Conservation (phyloP, 2,888 invertebrate genomes). For the Leptarthrus brevirostris region DNA sequence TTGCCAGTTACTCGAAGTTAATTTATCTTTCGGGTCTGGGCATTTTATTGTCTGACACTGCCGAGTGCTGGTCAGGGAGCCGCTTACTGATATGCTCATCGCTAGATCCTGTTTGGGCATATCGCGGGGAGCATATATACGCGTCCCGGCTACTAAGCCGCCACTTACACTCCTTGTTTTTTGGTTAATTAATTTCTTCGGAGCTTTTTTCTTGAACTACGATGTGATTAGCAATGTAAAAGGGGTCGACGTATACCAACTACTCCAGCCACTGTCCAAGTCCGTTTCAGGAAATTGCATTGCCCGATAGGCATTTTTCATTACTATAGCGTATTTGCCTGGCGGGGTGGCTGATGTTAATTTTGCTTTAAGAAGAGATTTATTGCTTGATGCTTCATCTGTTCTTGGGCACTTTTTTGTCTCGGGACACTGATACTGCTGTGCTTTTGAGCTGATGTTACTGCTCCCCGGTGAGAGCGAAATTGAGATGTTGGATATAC, state of each 20-base stretch:
- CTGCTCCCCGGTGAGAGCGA: constrained; percentile 45
- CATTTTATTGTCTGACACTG: constrained; percentile 50
- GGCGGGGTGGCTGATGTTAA: constrained; percentile 45
- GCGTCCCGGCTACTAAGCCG: not conserved
- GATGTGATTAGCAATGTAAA: constrained; percentile 37
- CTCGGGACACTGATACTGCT: constrained; percentile 23
- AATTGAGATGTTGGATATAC: constrained; percentile 43
- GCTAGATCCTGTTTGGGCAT: constrained; percentile 37
- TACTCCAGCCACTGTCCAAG: constrained; percentile 19
- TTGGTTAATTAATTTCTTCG: constrained; percentile 49
- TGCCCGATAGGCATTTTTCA: constrained; percentile 14
- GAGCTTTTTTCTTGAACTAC: constrained; percentile 25
- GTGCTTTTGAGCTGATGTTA: constrained; percentile 28
- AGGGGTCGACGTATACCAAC: constrained; percentile 26
- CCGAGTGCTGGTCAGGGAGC: constrained; percentile 23
- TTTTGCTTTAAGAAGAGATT: constrained; percentile 42
- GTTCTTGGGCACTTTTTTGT: constrained; percentile 37
- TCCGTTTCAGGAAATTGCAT: constrained; percentile 18
- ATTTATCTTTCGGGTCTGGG: constrained; percentile 40
- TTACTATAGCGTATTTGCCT: not conserved
- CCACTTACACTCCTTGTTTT: constrained; percentile 38
- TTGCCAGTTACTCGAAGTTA: constrained; percentile 42
- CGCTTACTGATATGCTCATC: constrained; percentile 42
- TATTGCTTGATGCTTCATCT: constrained; percentile 41
- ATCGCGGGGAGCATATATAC: not conserved